phyloP scores from a whole-genome alignment of 1,140 invertebrate species.

The Cydia strobilella region DNA sequence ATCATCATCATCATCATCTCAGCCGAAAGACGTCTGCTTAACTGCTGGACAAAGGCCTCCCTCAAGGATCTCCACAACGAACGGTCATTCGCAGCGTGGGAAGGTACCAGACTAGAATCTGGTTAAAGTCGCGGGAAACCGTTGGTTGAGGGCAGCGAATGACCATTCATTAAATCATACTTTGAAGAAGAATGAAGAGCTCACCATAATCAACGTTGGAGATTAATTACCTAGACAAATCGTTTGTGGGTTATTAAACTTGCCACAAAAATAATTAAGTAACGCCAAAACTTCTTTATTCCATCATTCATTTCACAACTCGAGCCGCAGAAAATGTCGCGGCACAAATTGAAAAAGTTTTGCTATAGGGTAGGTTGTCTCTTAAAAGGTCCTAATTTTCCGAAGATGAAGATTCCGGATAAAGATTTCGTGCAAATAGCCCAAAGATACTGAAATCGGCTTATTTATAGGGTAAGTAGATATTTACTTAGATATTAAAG shows the following conservation, averaged over 20 bases:
- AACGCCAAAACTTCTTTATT: conserved; percentile 24
- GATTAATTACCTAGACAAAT: background rate
- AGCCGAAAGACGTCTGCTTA: too few species aligned
- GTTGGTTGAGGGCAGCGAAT: too few species aligned
- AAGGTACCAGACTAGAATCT: too few species aligned
- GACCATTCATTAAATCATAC: too few species aligned
- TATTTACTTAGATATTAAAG: background rate
- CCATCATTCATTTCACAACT: conserved; percentile 22
- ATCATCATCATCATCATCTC: too few species aligned
- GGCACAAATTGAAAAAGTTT: conserved; percentile 24
- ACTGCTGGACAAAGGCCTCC: too few species aligned
- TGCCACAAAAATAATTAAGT: conserved; percentile 25
- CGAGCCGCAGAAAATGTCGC: conserved; percentile 17
- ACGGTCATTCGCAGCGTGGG: too few species aligned
- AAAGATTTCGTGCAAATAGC: conserved; percentile 26
- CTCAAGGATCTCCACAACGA: too few species aligned
- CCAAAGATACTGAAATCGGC: background rate
- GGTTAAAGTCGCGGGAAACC: too few species aligned
- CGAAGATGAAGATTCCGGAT: conserved; percentile 9
- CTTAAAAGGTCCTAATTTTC: conserved; percentile 29
- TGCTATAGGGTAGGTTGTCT: conserved; percentile 15
- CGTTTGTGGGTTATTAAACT: conserved; percentile 24
- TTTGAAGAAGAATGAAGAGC: background rate
- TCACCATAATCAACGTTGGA: background rate
- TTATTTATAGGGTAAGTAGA: background rate